Evolutionary conservation across 2,797 vertebrate genomes (phyloP).

Genomic region (Crenichthys baileyi): DNA sequence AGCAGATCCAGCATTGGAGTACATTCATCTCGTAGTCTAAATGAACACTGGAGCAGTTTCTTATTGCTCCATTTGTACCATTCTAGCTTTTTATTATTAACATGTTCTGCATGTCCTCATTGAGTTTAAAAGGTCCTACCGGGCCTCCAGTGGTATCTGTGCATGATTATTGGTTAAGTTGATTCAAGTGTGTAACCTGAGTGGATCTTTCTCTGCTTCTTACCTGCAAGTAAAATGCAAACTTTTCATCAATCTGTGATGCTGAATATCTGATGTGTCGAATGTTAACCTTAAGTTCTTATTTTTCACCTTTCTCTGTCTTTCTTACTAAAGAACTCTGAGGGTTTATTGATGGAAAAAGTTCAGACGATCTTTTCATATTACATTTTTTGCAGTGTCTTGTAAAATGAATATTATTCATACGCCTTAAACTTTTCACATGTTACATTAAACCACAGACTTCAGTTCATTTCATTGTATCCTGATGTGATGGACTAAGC

Average conservation of each 20-base stretch:
- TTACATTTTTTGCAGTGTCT: too few relatives aligned
- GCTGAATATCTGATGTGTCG: neutral
- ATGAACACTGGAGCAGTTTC: neutral
- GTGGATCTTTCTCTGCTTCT: neutral
- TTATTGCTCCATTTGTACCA: neutral
- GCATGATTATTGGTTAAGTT: neutral
- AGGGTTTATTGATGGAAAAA: neutral
- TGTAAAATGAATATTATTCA: too few relatives aligned
- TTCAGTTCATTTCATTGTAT: neutral
- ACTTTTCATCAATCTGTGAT: neutral
- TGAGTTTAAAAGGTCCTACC: neutral
- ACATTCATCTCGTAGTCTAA: neutral
- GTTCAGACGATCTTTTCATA: neutral
- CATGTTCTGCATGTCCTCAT: neutral
- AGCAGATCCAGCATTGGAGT: neutral
- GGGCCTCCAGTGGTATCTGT: neutral
- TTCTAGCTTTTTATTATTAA: neutral
- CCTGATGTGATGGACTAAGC: neutral
- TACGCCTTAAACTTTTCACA: too few relatives aligned
- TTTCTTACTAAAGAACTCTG: neutral
- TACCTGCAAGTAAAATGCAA: neutral
- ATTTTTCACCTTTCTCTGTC: neutral
- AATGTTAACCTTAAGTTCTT: neutral
- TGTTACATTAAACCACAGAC: neutral
- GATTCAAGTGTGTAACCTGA: neutral